These are phyloP conservation scores for Cryptoprocta ferox DNA, from an alignment of 2,797 vertebrate genomes.

Conservation along the genomic window DNA sequence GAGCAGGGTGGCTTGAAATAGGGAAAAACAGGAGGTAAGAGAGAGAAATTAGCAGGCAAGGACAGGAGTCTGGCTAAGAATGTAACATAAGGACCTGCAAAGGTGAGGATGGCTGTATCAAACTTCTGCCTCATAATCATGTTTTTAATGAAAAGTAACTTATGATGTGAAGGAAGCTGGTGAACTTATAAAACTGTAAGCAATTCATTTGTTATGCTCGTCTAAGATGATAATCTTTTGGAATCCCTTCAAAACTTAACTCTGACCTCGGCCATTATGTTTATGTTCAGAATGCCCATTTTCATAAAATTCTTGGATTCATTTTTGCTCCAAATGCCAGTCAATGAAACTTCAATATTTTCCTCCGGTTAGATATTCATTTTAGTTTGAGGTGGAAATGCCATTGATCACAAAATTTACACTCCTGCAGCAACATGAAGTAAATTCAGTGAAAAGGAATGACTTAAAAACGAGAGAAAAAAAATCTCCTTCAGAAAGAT, in stretches of 20 bases:
- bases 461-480: neutral
- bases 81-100: neutral
- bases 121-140: neutral
- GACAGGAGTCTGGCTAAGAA: neutral
- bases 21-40: neutral
- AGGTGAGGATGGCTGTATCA: neutral
- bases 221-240: neutral
- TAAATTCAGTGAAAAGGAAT: neutral
- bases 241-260: neutral
- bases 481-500: neutral
- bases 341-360: neutral
- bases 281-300: neutral
- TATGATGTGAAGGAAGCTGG: neutral
- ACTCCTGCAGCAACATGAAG: neutral
- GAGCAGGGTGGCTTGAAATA: neutral
- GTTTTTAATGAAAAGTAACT: neutral
- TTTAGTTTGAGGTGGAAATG: constrained; percentile 26
- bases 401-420: neutral
- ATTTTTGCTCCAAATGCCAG: neutral
- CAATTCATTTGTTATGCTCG: neutral
- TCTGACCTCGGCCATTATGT: neutral
- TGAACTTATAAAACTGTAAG: neutral
- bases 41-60: neutral
- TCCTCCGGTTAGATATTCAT: neutral
- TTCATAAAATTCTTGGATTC: neutral